A percentile compares a stretch with the other conserved stretches of the same genome.
These are phyloP conservation scores for Nothura maculosa DNA, from an alignment of 2,797 vertebrate genomes.

Conservation along the genomic window DNA sequence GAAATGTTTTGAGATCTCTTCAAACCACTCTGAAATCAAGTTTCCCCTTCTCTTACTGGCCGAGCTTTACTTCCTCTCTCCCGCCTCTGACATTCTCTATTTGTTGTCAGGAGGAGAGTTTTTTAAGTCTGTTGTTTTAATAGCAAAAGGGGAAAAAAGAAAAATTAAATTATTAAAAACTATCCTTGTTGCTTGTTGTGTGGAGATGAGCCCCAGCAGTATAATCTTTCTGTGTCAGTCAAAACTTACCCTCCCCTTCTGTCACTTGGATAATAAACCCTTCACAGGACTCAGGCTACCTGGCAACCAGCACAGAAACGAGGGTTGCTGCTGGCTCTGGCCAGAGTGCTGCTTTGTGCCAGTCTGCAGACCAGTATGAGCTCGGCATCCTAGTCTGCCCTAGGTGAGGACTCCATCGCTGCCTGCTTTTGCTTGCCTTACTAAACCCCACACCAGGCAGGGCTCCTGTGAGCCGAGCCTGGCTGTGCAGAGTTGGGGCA, in stretches of 20 bases:
- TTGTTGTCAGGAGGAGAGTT: neutral
- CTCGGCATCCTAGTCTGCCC: slow-evolving; percentile 46
- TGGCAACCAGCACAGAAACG: slow-evolving; percentile 64
- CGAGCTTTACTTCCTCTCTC: neutral
- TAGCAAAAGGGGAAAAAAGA: neutral
- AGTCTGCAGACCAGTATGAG: slow-evolving; percentile 9
- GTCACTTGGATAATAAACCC: slow-evolving; percentile 55
- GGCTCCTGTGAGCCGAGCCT: neutral
- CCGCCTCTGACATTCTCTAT: neutral
- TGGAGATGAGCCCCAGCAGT: slow-evolving; percentile 18
- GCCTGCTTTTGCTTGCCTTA: neutral
- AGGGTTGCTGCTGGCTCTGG: slow-evolving; percentile 50
- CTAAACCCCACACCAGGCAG: slow-evolving; percentile 24
- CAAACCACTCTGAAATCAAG: neutral
- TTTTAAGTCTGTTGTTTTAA: no score
- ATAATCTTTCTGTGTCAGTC: slow-evolving; percentile 53
- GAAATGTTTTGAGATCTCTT: neutral
- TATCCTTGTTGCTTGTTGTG: neutral
- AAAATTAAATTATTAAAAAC: neutral
- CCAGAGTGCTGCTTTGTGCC: slow-evolving; percentile 41
- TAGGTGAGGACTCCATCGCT: slow-evolving; percentile 21
- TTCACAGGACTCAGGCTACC: slow-evolving; percentile 58
- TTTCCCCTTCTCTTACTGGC: neutral
- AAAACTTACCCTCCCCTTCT: slow-evolving; percentile 44
- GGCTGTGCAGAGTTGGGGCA: neutral